Base-by-base conservation (phyloP, 2,797 vertebrate species). In the Vespertilio murinus region DNA sequence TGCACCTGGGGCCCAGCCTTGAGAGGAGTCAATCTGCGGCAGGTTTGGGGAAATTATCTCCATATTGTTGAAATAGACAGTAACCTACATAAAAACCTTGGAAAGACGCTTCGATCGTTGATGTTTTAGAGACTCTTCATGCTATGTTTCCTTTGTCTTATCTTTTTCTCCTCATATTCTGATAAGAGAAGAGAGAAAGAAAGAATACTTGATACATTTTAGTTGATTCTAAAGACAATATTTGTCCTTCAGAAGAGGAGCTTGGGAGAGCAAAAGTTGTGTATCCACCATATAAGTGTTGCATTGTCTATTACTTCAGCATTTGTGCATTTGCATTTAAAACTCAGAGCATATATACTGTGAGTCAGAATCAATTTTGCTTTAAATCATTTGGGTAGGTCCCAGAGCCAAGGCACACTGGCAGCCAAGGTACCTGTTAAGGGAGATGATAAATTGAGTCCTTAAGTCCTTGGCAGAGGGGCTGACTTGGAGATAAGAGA, bases 371-470 rank as follows among this genome's bases (percentile, higher is more conserved):
- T 93, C 40, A 69, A 92, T 87, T 95, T 93, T 93, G 59, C 83
- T 54, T 81, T 96, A 86, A 93, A 81, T 95, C 88, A 78, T 38
- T 64, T 56, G 40, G 80, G 40, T 45, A 90, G 75, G 20, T 84
- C 38, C 38, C 80, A 75, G 79, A 94, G 90, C 67, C 88, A 88
- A 91, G 88, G 69, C 75, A 70, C 56, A 65, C 20, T 71, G 78
- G 94, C 86, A 90, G 95, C 71, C 84, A 56, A 81, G 59, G 47
- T 49, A 89, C 85, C 82, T 94, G 84, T 84, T 91, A 82, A 70
- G 65, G 73, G 38, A 96, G 40, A 95, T 96, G 93, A 97, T 97
- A 30, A 96, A 97, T 95, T 78, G 90, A 96, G 91, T 88, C 74
- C 85, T 92, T 95, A 95, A 94, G 79, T 94, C 96, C 92, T 94